Base-by-base conservation (phyloP, 2,888 invertebrate genomes). In the Polydrusus cervinus region DNA sequence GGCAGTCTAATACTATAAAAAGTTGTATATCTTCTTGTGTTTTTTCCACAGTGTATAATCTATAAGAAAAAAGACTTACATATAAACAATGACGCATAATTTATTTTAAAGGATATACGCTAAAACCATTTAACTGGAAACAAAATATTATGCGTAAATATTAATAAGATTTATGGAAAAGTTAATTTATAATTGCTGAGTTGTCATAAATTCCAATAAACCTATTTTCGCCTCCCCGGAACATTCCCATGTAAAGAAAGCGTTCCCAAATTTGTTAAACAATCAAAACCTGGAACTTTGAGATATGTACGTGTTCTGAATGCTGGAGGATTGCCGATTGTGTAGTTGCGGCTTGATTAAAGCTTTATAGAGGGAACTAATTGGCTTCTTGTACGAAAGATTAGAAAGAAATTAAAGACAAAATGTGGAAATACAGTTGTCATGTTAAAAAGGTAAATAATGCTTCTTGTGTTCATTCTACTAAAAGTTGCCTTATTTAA, bases 41-140 rank as follows among this genome's bases (percentile, higher is more conserved):
- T 60, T 83, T 86, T 80, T 91, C 90, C 0, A 89, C 87, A 61
- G 92, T 83, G 83, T 90, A 91, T 55, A 92, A 87, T 79, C 91
- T 90, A 80, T 16, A 81, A 80, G 0, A 67, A 53, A 65, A 14
- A 1, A 43, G 11, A 62, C 6, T 55, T 40, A 72, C 71, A 53
- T 49, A n/a, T 71, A 0, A 6, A 40, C 40, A 40, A 40, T 8
- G 7, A 40, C 40, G 11, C 2, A 40, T 40, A 11, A 40, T n/a
- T n/a, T n/a, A n/a, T n/a, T n/a, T n/a, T n/a, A n/a, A n/a, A n/a
- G n/a, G n/a, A n/a, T n/a, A 40, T 9, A 11, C 11, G 1, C 11
- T 40, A 8, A 40, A 9, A 40, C 11, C 40, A 40, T 11, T 25
- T 3, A 25, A 25, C 5, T 25, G 5, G 5, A 25, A 1, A 25